phyloP scores from a whole-genome alignment of 1,140 invertebrate genomes.

The Metopolophium dirhodum region DNA sequence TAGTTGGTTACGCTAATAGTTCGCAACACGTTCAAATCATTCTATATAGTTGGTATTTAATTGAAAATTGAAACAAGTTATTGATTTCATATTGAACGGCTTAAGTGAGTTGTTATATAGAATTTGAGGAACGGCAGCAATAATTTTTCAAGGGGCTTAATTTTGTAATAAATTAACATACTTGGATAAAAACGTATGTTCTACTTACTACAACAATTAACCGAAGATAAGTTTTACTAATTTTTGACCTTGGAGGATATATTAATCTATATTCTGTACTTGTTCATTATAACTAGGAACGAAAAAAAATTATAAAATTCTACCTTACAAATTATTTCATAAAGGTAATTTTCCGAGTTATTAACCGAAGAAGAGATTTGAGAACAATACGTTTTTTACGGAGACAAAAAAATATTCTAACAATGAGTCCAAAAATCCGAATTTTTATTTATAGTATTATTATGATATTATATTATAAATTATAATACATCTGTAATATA shows the following conservation, averaged over 20 bases:
- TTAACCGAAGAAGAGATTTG: neutral
- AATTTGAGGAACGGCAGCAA: neutral
- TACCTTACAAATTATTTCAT: neutral
- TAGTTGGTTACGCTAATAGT: neutral
- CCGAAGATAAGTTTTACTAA: neutral
- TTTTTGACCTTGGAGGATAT: neutral
- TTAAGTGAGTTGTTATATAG: neutral
- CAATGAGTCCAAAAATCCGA: neutral
- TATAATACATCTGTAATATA: neutral
- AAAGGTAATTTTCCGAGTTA: conserved; percentile 19
- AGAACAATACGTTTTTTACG: neutral
- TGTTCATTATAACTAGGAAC: neutral
- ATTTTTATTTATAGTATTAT: neutral
- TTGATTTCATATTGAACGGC: neutral
- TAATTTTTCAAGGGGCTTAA: neutral
- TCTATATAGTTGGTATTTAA: neutral
- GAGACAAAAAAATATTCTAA: neutral
- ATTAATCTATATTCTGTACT: neutral
- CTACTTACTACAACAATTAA: neutral
- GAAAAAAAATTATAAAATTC: conserved; percentile 10
- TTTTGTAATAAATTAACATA: neutral
- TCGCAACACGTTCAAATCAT: neutral
- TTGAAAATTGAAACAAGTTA: neutral
- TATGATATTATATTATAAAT: too few relatives aligned
- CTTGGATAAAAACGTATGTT: neutral